Conservation (phyloP, 2,888 invertebrate species). For the Melanotus villosus region DNA sequence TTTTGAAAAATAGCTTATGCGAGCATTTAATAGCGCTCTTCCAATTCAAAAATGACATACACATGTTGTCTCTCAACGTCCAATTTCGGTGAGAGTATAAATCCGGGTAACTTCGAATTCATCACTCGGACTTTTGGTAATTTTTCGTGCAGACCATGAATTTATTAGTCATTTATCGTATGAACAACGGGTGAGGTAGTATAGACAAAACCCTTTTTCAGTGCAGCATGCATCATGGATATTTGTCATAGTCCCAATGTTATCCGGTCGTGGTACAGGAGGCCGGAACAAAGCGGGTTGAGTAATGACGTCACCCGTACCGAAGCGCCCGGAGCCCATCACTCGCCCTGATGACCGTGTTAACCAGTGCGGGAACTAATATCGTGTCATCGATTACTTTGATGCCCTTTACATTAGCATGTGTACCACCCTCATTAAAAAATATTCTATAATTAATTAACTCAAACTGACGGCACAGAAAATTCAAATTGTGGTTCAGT, state of each 20-base stretch:
- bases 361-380: slow-evolving; percentile 42
- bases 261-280: slow-evolving; percentile 32
- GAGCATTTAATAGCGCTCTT: no score
- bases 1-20: no score
- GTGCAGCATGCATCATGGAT: slow-evolving; percentile 26
- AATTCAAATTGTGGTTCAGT: no score
- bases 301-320: slow-evolving; percentile 46
- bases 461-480: neutral
- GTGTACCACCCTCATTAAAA: neutral
- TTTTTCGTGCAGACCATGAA: slow-evolving; percentile 2
- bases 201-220: slow-evolving; percentile 22
- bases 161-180: slow-evolving; percentile 16
- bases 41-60: no score
- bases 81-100: no score
- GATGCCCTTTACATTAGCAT: slow-evolving; percentile 1
- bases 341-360: slow-evolving; percentile 46
- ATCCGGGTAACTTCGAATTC: no score
- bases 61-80: no score
- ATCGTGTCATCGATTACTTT: slow-evolving; percentile 28
- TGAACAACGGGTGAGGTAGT: neutral
- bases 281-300: slow-evolving; percentile 35
- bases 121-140: neutral
- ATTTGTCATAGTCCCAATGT: slow-evolving; percentile 37
- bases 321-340: slow-evolving; percentile 44
- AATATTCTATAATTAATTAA: neutral